These are phyloP conservation scores for Zaprionus lachaisei DNA, from an alignment of 1,140 invertebrate species.

Conservation along the genomic window DNA sequence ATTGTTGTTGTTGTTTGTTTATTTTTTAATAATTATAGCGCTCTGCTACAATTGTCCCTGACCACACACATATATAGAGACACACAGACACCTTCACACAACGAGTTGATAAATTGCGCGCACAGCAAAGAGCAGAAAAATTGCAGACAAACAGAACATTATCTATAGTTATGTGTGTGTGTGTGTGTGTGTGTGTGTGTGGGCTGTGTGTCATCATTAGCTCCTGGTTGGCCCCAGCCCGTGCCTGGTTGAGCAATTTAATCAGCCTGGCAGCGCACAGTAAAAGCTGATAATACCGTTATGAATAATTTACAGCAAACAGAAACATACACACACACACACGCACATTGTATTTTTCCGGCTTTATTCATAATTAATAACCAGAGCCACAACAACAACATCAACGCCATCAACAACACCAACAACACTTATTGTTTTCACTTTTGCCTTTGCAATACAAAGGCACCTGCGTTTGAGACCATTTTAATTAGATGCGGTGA, in stretches of 20 bases:
- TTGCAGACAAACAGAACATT: constrained; percentile 24
- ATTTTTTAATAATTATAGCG: constrained; percentile 77
- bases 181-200: constrained; percentile 10
- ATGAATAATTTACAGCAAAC: constrained; percentile 74
- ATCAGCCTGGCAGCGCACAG: constrained; percentile 64
- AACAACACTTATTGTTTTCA: constrained; percentile 48
- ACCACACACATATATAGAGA: constrained; percentile 52
- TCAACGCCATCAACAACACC: constrained; percentile 14
- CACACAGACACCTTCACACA: constrained; percentile 27
- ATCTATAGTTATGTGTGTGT: constrained; percentile 11
- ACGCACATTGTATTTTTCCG: constrained; percentile 41
- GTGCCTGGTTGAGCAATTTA: constrained; percentile 67
- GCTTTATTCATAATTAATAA: constrained; percentile 75
- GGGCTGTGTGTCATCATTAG: constrained; percentile 50
- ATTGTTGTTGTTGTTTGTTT: constrained; percentile 62
- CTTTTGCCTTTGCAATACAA: constrained; percentile 16
- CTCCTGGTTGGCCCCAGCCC: constrained; percentile 27
- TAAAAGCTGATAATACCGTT: constrained; percentile 77
- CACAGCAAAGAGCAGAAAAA: constrained; percentile 48
- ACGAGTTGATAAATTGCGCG: constrained; percentile 71
- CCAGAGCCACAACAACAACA: constrained; percentile 29
- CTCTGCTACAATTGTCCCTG: constrained; percentile 74
- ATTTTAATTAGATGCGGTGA: constrained; percentile 68
- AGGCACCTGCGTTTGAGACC: constrained; percentile 50
- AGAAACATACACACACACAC: constrained; percentile 20